Evolutionary conservation across 2,888 invertebrate species (phyloP), one percentile per base, ranked within the genome.

Genomic region (Cheilosia soror): DNA sequence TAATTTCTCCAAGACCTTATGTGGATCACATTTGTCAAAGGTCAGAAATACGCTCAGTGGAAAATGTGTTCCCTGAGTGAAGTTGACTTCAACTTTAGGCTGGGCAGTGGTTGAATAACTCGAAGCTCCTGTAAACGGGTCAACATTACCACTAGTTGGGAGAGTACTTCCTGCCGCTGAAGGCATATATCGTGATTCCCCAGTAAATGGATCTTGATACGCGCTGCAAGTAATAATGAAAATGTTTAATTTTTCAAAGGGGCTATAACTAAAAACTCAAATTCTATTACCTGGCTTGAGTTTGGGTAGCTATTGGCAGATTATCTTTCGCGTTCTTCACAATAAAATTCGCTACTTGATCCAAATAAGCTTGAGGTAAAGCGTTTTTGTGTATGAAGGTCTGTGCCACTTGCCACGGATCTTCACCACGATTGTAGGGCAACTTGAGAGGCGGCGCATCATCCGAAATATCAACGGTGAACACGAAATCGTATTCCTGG

Each of bases 391-490:
- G 95, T 87, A 99, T 96, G 91, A 99, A 99, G 33, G 94, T 93
- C 91, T 99, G 97, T 0, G 99, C 98, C 0, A 96, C 96, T 66
- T 94, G 93, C 96, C 98, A 99, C 0, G 98, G 98, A 93, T 99
- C 98, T 88, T 99, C 97, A 25, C 94, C 95, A 80, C 94, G 94
- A 92, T 99, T 98, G 91, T 96, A 99, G 0, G 98, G 98, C 87
- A 99, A 93, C 91, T 99, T 98, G 20, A 98, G 93, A 0, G 97
- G 95, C 0, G 97, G 97, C 60, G 95, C 95, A 0, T 96, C 97
- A 90, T 98, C 98, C 90, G 98, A 97, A 72, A 99, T 96, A 89
- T 98, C 98, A n/a, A 99, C 97, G 87, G 95, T 96, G 92, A 99
- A 99, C 33, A 99, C 98, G 92, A 95, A 98, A 93, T 99, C 99